A percentile compares a stretch with the other conserved stretches of the same genome.
These are phyloP conservation scores for Takifugu flavidus DNA, from an alignment of 2,113 vertebrate genomes.

Conservation along the genomic window DNA sequence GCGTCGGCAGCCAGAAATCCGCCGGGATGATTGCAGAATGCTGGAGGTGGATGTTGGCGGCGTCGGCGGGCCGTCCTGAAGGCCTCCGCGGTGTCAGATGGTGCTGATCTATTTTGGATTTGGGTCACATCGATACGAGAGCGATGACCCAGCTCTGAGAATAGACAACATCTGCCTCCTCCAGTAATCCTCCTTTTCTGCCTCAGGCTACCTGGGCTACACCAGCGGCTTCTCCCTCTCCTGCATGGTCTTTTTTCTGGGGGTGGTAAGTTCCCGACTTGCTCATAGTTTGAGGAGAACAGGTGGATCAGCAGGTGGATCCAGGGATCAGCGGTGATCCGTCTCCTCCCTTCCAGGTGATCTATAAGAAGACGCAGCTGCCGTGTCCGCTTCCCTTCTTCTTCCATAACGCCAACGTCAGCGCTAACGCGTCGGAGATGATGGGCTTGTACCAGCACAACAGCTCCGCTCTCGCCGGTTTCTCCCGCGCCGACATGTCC, in stretches of 20 bases:
- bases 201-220: constrained; percentile 92
- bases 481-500: constrained; percentile 67
- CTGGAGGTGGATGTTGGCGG: neutral
- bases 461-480: constrained; percentile 78
- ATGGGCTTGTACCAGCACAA: constrained; percentile 61
- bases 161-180: constrained; percentile 4
- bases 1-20: neutral
- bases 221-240: constrained; percentile 94
- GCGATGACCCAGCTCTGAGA: constrained; percentile 19
- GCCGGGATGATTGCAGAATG: neutral
- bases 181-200: neutral
- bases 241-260: constrained; percentile 96
- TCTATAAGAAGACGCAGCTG: constrained; percentile 95
- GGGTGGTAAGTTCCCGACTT: constrained; percentile 81
- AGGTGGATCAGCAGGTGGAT: no score
- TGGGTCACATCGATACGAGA: constrained; percentile 1
- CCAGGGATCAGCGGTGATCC: no score
- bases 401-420: constrained; percentile 76
- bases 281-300: no score
- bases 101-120: constrained; percentile 12
- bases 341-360: constrained; percentile 75
- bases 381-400: constrained; percentile 87
- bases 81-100: no score
- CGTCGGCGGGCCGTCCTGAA: no score
- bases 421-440: constrained; percentile 75